Conservation (phyloP, 30 jellyfish, hydroid and myxozoan genomes). For the Turritopsis rubra region DNA sequence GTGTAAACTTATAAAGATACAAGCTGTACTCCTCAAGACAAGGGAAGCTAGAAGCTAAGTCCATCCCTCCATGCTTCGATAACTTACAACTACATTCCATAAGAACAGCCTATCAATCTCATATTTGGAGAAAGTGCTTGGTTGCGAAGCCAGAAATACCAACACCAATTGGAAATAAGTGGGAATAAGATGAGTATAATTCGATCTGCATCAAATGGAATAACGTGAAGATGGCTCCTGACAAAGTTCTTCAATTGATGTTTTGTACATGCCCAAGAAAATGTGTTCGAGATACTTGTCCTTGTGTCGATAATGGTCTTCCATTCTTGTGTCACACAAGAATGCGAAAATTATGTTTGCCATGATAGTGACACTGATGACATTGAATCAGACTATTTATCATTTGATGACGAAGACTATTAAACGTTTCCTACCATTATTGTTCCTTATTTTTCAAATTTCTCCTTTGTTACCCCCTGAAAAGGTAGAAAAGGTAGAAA, state of each 20-base stretch:
- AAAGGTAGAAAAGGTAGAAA: no score
- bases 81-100: not conserved
- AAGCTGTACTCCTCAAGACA: slow-evolving; percentile 30
- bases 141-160: slow-evolving; percentile 1
- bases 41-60: slow-evolving; percentile 24
- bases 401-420: slow-evolving; percentile 23
- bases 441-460: no score
- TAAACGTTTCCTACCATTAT: no score
- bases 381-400: slow-evolving; percentile 16
- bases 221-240: slow-evolving; percentile 40
- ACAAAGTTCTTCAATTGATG: slow-evolving; percentile 30
- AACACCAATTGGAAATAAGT: slow-evolving; percentile 12
- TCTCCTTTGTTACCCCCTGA: no score
- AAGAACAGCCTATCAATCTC: not conserved
- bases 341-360: slow-evolving; percentile 26
- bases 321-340: slow-evolving; percentile 15
- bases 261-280: slow-evolving; percentile 40
- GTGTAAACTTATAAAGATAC: slow-evolving; percentile 30
- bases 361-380: slow-evolving; percentile 21
- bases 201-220: slow-evolving; percentile 33
- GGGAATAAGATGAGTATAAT: slow-evolving; percentile 26
- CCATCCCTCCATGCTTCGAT: not conserved
- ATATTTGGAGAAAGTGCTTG: slow-evolving; percentile 3
- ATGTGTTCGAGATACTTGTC: slow-evolving; percentile 17
- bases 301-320: slow-evolving; percentile 31